These are phyloP conservation scores for Agriopis marginaria DNA, from an alignment of 2,888 invertebrate genomes.

Conservation along the genomic window DNA sequence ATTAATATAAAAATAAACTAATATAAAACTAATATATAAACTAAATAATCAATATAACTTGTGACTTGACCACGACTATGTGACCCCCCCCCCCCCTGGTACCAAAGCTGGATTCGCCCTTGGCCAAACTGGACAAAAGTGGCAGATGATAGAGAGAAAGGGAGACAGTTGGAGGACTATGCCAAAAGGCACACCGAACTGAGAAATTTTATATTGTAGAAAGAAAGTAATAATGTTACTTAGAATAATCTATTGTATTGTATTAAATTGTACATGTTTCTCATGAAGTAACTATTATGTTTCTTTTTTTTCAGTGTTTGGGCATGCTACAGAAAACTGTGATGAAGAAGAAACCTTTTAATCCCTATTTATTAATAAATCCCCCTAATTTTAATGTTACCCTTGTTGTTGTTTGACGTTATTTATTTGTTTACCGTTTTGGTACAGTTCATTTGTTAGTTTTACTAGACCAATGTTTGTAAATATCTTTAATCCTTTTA, in stretches of 20 bases:
- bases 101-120: no score
- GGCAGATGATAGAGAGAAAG: no score
- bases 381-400: conserved; percentile 76
- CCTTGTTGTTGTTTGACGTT: conserved; percentile 79
- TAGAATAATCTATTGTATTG: no score
- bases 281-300: neutral
- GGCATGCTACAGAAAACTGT: conserved; percentile 94
- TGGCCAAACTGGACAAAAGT: no score
- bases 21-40: no score
- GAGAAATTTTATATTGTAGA: no score
- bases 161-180: no score
- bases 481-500: conserved; percentile 72
- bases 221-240: neutral
- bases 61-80: no score
- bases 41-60: no score
- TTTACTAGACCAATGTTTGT: conserved; percentile 67
- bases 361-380: conserved; percentile 64
- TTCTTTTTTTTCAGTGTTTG: conserved; percentile 91
- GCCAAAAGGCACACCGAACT: no score
- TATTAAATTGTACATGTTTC: neutral
- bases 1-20: no score
- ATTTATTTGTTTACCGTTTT: conserved; percentile 78
- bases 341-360: conserved; percentile 94
- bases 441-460: conserved; percentile 68
- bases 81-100: no score